These are phyloP conservation scores for Tetramorium bicarinatum DNA, from an alignment of 2,888 invertebrate genomes.

Conservation along the genomic window DNA sequence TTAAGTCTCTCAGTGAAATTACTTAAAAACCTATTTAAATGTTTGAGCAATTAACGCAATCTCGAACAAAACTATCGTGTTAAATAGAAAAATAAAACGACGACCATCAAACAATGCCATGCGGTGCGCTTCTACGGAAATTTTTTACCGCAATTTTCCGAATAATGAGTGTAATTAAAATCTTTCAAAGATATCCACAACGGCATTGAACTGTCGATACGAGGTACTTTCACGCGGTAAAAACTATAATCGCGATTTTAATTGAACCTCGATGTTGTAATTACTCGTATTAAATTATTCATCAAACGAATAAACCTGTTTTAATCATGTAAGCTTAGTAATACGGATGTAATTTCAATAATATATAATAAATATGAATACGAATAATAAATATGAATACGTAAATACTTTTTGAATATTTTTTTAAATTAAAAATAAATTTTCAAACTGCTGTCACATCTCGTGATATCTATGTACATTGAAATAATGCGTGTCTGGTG, in stretches of 20 bases:
- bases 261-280: neutral
- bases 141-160: neutral
- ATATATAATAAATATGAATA: too few species aligned
- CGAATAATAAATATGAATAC: too few species aligned
- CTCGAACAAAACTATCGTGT: conserved; percentile 4
- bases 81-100: neutral
- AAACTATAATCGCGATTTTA: neutral
- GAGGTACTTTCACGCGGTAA: conserved; percentile 1
- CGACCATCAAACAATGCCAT: neutral
- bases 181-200: neutral
- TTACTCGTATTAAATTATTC: conserved; percentile 3
- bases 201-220: neutral
- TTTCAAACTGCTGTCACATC: neutral
- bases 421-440: neutral
- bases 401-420: neutral
- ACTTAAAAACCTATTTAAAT: conserved; percentile 43
- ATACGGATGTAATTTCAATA: neutral
- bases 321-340: neutral
- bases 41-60: conserved; percentile 55
- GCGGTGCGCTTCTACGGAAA: too few species aligned
- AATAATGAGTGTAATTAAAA: conserved; percentile 32
- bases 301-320: neutral
- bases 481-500: neutral
- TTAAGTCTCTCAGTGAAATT: conserved; percentile 64
- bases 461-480: neutral